Evolutionary conservation across 2,888 invertebrate species (phyloP).

Genomic region (Galerucella nymphaeae): DNA sequence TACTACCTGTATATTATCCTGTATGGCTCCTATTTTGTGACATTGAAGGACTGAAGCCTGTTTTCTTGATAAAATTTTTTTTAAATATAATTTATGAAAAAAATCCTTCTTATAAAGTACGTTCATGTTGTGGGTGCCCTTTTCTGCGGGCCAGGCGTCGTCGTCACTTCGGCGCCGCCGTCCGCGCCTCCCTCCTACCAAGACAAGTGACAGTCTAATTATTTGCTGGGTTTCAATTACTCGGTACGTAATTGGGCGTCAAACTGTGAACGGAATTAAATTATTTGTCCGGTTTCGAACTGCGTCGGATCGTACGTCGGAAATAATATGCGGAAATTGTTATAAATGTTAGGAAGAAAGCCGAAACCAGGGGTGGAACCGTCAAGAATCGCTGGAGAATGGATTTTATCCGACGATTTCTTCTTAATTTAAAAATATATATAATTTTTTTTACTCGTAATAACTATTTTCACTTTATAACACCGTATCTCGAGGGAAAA

Average conservation of each 20-base stretch:
- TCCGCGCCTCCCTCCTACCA: constrained; percentile 56
- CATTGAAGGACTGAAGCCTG: too few species aligned
- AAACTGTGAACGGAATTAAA: constrained; percentile 65
- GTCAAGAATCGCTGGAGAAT: too few species aligned
- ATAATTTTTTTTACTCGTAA: too few species aligned
- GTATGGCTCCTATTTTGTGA: too few species aligned
- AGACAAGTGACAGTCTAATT: constrained; percentile 65
- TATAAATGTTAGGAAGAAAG: constrained; percentile 47
- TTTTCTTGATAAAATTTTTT: too few species aligned
- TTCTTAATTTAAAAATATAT: too few species aligned
- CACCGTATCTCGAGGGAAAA: too few species aligned
- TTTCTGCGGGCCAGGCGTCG: constrained; percentile 39
- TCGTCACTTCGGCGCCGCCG: constrained; percentile 55
- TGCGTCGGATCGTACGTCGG: constrained; percentile 47
- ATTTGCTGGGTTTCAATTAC: constrained; percentile 65
- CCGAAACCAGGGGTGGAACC: constrained; percentile 18
- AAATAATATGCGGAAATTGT: constrained; percentile 51
- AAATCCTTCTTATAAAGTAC: background rate
- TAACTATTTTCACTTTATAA: too few species aligned
- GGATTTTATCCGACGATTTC: too few species aligned
- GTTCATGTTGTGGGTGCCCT: constrained; percentile 29
- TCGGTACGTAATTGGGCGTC: constrained; percentile 63
- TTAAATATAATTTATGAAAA: background rate
- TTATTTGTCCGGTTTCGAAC: constrained; percentile 63
- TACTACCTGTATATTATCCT: too few species aligned